Evolutionary conservation across 1,140 invertebrate genomes (phyloP).

Genomic region (Trypoxylus dichotomus): DNA sequence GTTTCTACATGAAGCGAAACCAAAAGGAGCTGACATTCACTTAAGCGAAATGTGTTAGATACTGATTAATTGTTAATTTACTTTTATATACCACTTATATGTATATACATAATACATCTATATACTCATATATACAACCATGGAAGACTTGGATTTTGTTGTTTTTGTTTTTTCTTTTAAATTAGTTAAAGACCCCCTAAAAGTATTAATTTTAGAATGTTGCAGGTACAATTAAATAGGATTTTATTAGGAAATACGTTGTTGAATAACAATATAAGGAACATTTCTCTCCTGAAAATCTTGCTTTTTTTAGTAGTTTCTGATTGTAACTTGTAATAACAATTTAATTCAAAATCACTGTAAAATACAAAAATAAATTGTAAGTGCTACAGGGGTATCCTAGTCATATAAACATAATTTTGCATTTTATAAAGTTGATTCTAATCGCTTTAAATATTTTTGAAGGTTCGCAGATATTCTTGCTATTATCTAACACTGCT

Average conservation of each 20-base stretch:
- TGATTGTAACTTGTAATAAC: neutral
- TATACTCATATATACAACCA: neutral
- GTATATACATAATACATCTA: neutral
- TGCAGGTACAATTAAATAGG: slow-evolving; percentile 18
- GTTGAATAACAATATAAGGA: neutral
- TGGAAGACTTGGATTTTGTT: slow-evolving; percentile 30
- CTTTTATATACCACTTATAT: no score
- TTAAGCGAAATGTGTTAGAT: neutral
- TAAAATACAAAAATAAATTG: no score
- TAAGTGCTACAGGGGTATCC: no score
- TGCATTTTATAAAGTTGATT: no score
- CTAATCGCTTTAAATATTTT: no score
- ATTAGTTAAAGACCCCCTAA: neutral
- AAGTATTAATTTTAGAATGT: neutral
- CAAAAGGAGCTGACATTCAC: neutral
- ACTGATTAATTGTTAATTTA: neutral
- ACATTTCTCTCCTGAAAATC: neutral
- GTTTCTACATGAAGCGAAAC: neutral
- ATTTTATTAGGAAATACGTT: neutral
- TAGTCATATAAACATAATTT: no score
- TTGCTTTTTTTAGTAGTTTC: neutral
- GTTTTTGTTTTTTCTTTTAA: slow-evolving; percentile 14
- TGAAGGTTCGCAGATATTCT: no score
- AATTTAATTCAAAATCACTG: no score
- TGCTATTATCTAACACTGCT: no score